Conservation (phyloP, 2,113 vertebrate genomes). For the Anoplopoma fimbria region DNA sequence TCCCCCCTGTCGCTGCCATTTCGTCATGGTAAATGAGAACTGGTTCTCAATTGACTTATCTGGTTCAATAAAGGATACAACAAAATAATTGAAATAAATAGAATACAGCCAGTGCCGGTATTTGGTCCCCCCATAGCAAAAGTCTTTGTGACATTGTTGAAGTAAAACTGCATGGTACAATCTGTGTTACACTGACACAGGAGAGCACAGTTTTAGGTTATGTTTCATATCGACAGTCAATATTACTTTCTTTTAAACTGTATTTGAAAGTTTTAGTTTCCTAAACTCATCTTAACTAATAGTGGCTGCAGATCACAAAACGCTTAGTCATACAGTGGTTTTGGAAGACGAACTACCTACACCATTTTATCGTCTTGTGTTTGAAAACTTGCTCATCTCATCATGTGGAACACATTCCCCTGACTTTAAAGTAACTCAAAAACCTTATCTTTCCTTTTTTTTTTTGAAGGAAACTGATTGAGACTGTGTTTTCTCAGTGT, state of each 20-base stretch:
- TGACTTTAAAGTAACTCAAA: conserved; percentile 26
- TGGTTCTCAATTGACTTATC: too few relatives aligned
- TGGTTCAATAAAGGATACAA: too few relatives aligned
- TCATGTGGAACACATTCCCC: background rate
- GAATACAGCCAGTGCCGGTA: background rate
- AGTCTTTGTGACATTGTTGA: background rate
- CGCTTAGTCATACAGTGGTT: background rate
- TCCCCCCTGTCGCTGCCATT: too few relatives aligned
- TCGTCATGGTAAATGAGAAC: too few relatives aligned
- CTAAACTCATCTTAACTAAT: background rate
- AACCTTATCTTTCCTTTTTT: conserved; percentile 11
- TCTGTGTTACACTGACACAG: background rate
- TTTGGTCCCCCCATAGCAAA: background rate
- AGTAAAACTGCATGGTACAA: background rate
- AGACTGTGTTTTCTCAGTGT: conserved; percentile 60
- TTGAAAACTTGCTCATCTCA: background rate
- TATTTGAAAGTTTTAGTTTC: background rate
- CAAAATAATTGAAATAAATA: too few relatives aligned
- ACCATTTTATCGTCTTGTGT: background rate
- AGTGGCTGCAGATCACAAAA: background rate
- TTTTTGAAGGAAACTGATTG: conserved; percentile 45
- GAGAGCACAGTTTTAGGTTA: background rate
- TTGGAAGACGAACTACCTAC: background rate
- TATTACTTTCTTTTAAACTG: background rate
- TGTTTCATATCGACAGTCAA: background rate